A percentile compares a stretch with the other conserved stretches of the same genome.
These are phyloP conservation scores for Rhea americana DNA, from an alignment of 2,113 vertebrate species.

Conservation along the genomic window DNA sequence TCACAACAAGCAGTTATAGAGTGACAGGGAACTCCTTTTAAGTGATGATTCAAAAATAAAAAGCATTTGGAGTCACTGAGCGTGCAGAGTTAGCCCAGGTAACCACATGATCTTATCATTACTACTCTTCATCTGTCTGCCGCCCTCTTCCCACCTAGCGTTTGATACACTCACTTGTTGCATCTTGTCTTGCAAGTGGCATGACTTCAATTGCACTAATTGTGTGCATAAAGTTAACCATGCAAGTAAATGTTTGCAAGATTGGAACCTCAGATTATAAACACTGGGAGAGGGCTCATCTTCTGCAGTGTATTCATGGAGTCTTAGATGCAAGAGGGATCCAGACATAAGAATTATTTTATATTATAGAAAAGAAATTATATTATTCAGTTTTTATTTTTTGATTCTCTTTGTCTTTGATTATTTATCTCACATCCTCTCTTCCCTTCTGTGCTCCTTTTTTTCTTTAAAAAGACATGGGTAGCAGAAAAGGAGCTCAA, in stretches of 20 bases:
- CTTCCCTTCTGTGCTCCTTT: not conserved
- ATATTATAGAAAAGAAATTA: not conserved
- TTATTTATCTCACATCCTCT: not conserved
- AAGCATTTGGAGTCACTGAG: slow-evolving; percentile 66
- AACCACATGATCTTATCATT: slow-evolving; percentile 73
- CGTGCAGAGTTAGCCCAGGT: slow-evolving; percentile 68
- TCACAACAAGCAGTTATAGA: slow-evolving; percentile 56
- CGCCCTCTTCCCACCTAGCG: slow-evolving; percentile 69
- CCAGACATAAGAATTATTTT: not conserved
- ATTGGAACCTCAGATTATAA: slow-evolving; percentile 67
- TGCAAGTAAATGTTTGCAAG: slow-evolving; percentile 70
- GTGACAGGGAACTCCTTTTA: slow-evolving; percentile 62
- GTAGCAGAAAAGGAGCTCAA: slow-evolving; percentile 3
- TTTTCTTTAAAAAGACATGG: not conserved
- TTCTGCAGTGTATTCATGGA: not conserved
- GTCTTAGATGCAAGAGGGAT: not conserved
- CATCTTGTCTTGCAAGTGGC: slow-evolving; percentile 73
- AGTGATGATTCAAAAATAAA: slow-evolving; percentile 70
- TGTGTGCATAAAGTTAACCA: slow-evolving; percentile 71
- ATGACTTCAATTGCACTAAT: slow-evolving; percentile 72
- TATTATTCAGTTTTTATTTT: not conserved
- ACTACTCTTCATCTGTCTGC: slow-evolving; percentile 71
- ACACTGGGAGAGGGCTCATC: slow-evolving; percentile 59
- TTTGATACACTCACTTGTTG: slow-evolving; percentile 73
- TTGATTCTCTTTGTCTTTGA: not conserved